phyloP scores from a whole-genome alignment of 2,113 vertebrate species.

The Symphodus melops region DNA sequence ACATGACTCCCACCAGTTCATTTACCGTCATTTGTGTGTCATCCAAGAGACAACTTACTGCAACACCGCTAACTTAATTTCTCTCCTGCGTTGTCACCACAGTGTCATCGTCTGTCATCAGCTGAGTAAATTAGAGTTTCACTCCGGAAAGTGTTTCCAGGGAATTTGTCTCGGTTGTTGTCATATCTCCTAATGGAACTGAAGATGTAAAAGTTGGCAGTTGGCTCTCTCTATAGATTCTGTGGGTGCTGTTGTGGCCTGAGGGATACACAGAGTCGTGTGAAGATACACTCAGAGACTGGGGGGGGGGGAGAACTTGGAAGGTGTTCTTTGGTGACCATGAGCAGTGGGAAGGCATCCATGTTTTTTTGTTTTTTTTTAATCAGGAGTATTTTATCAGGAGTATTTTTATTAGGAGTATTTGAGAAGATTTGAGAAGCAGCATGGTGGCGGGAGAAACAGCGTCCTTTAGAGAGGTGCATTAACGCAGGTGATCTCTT shows the following conservation, averaged over 20 bases:
- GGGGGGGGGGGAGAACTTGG: background rate
- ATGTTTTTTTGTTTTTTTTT: too few relatives aligned
- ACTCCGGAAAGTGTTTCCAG: constrained; percentile 51
- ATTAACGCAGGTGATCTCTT: constrained; percentile 57
- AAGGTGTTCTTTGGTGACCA: constrained; percentile 49
- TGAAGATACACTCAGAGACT: constrained; percentile 19
- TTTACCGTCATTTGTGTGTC: constrained; percentile 69
- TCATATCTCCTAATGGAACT: constrained; percentile 63
- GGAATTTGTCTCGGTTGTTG: constrained; percentile 60
- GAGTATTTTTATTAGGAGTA: constrained; percentile 58
- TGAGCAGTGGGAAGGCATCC: constrained; percentile 49
- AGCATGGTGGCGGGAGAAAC: background rate
- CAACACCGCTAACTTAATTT: constrained; percentile 65
- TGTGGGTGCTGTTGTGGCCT: constrained; percentile 36
- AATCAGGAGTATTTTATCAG: constrained; percentile 60
- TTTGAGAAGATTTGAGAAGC: constrained; percentile 32
- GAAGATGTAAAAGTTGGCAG: constrained; percentile 55
- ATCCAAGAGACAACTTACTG: constrained; percentile 48
- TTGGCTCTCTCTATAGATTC: constrained; percentile 47
- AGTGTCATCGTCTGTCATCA: constrained; percentile 71
- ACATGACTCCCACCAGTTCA: constrained; percentile 71
- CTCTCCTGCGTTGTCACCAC: constrained; percentile 56
- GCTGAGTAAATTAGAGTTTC: constrained; percentile 65
- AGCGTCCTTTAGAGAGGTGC: constrained; percentile 24
- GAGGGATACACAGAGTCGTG: constrained; percentile 24